Conservation (phyloP, 2,797 vertebrate species). For the Cossypha niveicapilla region DNA sequence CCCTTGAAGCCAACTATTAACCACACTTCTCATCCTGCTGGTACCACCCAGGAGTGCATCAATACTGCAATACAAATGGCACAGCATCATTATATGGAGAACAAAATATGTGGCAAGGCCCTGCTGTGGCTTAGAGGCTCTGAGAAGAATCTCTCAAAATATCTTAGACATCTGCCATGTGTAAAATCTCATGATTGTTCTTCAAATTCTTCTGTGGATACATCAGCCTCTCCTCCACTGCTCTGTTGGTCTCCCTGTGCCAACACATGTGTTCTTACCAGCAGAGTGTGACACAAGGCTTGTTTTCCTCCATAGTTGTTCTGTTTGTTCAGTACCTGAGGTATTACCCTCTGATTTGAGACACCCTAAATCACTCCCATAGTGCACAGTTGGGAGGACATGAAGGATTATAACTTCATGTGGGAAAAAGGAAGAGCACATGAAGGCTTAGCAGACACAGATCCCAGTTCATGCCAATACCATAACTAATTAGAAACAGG, state of each 20-base stretch:
- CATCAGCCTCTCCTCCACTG: conserved; percentile 33
- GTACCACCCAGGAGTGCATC: conserved; percentile 57
- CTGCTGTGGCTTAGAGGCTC: conserved; percentile 53
- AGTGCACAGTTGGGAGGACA: not conserved
- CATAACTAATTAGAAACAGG: conserved; percentile 31
- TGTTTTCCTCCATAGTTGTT: not conserved
- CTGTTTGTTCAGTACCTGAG: conserved; percentile 39
- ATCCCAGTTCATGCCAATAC: not conserved
- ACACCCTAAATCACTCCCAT: conserved; percentile 2
- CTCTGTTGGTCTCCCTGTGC: not conserved
- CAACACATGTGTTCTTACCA: not conserved
- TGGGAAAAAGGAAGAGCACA: conserved; percentile 36
- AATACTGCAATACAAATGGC: conserved; percentile 23
- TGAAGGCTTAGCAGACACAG: not conserved
- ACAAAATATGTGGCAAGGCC: conserved; percentile 43
- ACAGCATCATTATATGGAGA: conserved; percentile 2
- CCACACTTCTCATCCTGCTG: conserved; percentile 52
- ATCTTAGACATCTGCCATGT: conserved; percentile 62
- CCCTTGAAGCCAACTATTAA: conserved; percentile 40
- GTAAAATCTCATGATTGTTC: conserved; percentile 57
- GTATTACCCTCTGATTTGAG: not conserved
- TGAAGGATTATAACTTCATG: not conserved
- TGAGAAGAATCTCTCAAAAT: conserved; percentile 52
- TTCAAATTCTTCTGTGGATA: conserved; percentile 41
- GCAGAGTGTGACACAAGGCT: not conserved